Base-by-base conservation (phyloP, 2,888 invertebrate genomes). In the Hypolimnas misippus region DNA sequence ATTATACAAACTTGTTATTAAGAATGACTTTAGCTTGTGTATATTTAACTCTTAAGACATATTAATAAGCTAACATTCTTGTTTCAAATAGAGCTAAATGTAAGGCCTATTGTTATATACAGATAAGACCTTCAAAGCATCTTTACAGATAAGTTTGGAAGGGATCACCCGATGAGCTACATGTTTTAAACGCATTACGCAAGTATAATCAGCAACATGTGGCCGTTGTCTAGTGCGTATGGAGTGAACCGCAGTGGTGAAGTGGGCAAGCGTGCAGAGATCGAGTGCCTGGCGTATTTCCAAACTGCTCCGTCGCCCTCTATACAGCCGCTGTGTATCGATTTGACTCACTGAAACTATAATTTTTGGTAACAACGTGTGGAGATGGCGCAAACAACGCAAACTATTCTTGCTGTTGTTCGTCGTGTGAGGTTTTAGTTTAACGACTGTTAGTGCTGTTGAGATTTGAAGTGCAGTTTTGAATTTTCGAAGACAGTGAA, bases 311-410 rank as follows among this genome's bases (percentile, higher is more conserved):
- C 50, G 63, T 69, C 74, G 73, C 71, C 73, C 75, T 76, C 70
- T 71, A 72, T 78, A 80, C 82, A 83, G 81, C 80, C 77, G 81
- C 76, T 77, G 72, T 81, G 78, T 84, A 88, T 89, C 83, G 89
- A 89, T 87, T 87, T 82, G 78, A 83, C 79, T 87, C 79, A 83
- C 79, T 82, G 76, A 81, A 83, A 80, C 78, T 84, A 66, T 69
- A 68, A 69, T 69, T 69, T 66, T 67, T 67, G 69, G 69, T 64
- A 64, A 62, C 63, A 65, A 67, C 67, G 65, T 67, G 65, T 62
- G 65, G 63, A 54, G 62, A 67, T 62, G 67, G 65, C 61, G 60
- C 56, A 54, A 64, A 66, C 63, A 65, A 62, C 61, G 62, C 63
- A 51, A 62, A 57, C 38, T 59, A 46, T 49, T 66, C 59, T 53